phyloP scores from a whole-genome alignment of 2,888 invertebrate genomes.

The Scaptomyza polygonia region DNA sequence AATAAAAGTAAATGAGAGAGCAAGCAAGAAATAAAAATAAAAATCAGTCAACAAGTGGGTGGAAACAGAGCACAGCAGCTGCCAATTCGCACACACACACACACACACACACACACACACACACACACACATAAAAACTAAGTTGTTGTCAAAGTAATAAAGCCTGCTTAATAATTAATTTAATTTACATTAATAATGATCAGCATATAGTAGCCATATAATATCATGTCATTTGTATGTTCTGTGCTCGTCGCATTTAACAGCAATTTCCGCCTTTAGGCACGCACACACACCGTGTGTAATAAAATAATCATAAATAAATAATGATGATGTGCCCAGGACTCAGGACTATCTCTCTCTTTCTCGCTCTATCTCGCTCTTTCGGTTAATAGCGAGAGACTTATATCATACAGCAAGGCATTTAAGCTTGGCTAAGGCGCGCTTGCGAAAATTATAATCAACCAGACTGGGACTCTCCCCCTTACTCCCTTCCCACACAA shows the following conservation, averaged over 20 bases:
- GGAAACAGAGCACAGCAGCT: constrained; percentile 18
- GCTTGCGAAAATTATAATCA: constrained; percentile 66
- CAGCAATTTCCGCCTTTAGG: constrained; percentile 46
- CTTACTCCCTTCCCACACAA: neutral
- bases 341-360: constrained; percentile 12
- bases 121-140: neutral
- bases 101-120: neutral
- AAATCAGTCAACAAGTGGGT: constrained; percentile 76
- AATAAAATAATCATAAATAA: constrained; percentile 81
- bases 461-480: constrained; percentile 39
- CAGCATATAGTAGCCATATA: constrained; percentile 28
- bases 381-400: too few relatives aligned
- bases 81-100: constrained; percentile 26
- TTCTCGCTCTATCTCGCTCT: too few relatives aligned
- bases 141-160: constrained; percentile 13
- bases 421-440: constrained; percentile 52
- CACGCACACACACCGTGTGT: constrained; percentile 50
- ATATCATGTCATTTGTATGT: constrained; percentile 2
- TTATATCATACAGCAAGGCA: constrained; percentile 30
- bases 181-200: constrained; percentile 67
- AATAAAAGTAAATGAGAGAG: constrained; percentile 19
- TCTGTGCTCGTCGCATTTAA: constrained; percentile 37
- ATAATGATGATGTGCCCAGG: constrained; percentile 69
- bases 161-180: constrained; percentile 66
- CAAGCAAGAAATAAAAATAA: constrained; percentile 45